Evolutionary conservation across 2,888 invertebrate species (phyloP).

Genomic region (Lysandra coridon): DNA sequence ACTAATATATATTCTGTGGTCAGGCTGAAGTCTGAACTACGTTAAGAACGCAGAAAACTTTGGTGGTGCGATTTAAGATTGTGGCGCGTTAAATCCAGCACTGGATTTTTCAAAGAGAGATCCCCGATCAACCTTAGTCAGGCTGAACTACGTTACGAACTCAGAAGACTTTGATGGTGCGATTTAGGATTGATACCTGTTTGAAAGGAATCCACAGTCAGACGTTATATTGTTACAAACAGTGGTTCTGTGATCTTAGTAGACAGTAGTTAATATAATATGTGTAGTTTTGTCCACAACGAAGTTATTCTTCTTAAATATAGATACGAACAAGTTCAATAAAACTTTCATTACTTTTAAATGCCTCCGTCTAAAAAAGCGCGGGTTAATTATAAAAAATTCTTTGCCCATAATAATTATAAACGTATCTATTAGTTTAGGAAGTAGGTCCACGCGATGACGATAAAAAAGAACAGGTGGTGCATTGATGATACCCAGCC

Average conservation of each 20-base stretch:
- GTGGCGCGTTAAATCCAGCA: no score
- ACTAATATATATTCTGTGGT: no score
- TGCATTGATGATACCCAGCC: slow-evolving; percentile 16
- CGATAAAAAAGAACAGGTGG: slow-evolving; percentile 27
- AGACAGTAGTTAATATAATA: no score
- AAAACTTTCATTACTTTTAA: neutral
- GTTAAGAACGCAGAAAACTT: no score
- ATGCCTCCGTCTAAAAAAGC: neutral
- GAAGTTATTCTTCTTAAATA: neutral
- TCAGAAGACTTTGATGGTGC: neutral
- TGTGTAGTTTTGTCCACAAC: no score
- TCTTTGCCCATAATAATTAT: neutral
- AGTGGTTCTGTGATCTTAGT: no score
- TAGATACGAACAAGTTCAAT: slow-evolving; percentile 3
- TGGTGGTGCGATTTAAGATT: neutral
- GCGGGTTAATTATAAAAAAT: slow-evolving; percentile 7
- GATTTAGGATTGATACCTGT: neutral
- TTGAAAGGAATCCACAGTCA: neutral
- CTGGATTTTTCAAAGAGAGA: no score
- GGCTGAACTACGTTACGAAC: no score
- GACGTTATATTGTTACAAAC: neutral
- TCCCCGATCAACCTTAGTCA: no score
- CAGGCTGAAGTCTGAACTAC: no score
- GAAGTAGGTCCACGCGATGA: slow-evolving; percentile 5
- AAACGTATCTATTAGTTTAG: slow-evolving; percentile 14